These are phyloP conservation scores for Scopus umbretta DNA, from an alignment of 2,113 vertebrate genomes.

Conservation along the genomic window DNA sequence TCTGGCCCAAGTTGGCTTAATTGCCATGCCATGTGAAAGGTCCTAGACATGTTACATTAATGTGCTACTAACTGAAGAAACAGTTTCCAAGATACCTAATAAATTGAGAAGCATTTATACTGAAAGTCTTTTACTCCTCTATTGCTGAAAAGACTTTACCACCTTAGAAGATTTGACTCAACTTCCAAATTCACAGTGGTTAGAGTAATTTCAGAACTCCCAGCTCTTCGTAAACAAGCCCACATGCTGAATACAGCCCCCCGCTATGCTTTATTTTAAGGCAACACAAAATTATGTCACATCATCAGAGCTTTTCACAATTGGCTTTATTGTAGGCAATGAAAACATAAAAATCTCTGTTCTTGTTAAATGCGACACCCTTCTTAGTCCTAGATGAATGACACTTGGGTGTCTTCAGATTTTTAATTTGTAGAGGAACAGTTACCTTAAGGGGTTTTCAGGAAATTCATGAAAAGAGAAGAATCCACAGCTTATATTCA, in stretches of 20 bases:
- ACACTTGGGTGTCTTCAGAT: background rate
- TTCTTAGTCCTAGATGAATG: background rate
- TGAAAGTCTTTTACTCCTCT: background rate
- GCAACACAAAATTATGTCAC: background rate
- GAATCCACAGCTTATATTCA: background rate
- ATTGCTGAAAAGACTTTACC: background rate
- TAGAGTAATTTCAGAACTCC: background rate
- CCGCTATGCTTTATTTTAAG: background rate
- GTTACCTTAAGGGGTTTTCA: background rate
- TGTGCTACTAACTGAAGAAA: background rate
- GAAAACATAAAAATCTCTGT: background rate
- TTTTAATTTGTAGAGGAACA: background rate
- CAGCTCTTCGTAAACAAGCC: background rate
- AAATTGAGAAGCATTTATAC: background rate
- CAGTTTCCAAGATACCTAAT: background rate
- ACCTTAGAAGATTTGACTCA: background rate
- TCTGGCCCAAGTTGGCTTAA: background rate
- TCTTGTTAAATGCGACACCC: background rate
- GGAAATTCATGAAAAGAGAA: background rate
- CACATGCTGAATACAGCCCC: background rate
- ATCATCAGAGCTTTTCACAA: background rate
- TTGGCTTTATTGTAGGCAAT: background rate
- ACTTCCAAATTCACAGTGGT: background rate
- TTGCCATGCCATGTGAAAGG: background rate
- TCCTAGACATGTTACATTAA: background rate